These are phyloP conservation scores for Polydrusus pterygomalis DNA, from an alignment of 2,888 invertebrate species.

Conservation along the genomic window DNA sequence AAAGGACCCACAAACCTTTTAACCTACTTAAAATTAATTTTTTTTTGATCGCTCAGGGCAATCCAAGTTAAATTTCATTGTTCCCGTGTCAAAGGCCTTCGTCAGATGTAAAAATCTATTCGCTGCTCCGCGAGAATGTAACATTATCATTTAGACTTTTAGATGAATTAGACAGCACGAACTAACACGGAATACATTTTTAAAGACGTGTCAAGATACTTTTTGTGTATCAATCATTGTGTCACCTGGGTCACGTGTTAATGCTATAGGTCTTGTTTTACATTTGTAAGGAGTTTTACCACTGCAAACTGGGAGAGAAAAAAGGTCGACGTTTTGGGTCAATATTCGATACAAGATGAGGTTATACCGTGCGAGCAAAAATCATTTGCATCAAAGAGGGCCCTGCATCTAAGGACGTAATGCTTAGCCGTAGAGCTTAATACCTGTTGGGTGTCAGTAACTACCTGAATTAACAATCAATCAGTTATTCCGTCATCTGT, in stretches of 20 bases:
- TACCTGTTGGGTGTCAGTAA: too few relatives aligned
- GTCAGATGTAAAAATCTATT: slow-evolving; percentile 30
- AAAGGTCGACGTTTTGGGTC: too few relatives aligned
- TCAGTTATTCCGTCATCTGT: too few relatives aligned
- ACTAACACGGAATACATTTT: slow-evolving; percentile 46
- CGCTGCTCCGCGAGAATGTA: slow-evolving; percentile 33
- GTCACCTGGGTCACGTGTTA: slow-evolving; percentile 35
- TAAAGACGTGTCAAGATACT: slow-evolving; percentile 39
- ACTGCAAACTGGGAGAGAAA: too few relatives aligned
- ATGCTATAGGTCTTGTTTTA: slow-evolving; percentile 7
- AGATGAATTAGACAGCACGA: slow-evolving; percentile 48
- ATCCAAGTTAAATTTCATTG: background rate
- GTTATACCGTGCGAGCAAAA: too few relatives aligned
- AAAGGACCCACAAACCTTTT: background rate
- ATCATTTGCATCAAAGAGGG: too few relatives aligned
- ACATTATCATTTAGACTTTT: slow-evolving; percentile 48
- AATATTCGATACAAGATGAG: too few relatives aligned
- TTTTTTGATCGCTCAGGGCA: background rate
- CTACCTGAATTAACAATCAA: too few relatives aligned
- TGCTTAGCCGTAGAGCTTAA: too few relatives aligned
- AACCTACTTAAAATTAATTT: background rate
- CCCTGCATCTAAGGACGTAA: too few relatives aligned
- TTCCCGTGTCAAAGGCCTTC: slow-evolving; percentile 32
- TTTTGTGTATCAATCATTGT: slow-evolving; percentile 49
- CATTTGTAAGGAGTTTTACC: slow-evolving; percentile 5